Conservation (phyloP, 2,888 invertebrate species). For the Cosmopolites sordidus region DNA sequence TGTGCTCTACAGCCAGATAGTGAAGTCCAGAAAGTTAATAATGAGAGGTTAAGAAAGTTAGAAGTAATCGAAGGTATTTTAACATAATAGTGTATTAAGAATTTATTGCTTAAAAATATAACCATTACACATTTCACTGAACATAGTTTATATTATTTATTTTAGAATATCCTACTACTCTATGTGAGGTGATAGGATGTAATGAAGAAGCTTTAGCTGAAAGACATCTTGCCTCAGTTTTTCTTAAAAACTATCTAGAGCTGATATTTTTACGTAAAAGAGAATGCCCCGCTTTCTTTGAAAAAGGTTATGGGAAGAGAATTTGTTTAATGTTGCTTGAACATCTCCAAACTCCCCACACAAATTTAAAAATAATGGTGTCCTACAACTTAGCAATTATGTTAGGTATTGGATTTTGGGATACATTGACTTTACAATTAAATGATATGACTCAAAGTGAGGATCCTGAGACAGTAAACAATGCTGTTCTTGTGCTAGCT, state of each 20-base stretch:
- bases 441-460: constrained; percentile 28
- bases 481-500: constrained; percentile 29
- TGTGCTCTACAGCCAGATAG: constrained; percentile 36
- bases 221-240: constrained; percentile 32
- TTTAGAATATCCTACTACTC: constrained; percentile 33
- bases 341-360: constrained; percentile 7
- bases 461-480: constrained; percentile 21
- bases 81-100: constrained; percentile 1
- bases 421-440: constrained; percentile 9
- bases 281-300: constrained; percentile 12
- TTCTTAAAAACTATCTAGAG: constrained; percentile 32
- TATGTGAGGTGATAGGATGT: constrained; percentile 30
- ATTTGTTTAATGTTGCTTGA: constrained; percentile 26
- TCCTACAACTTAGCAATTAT: constrained; percentile 17
- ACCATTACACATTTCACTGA: not conserved
- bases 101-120: not conserved
- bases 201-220: constrained; percentile 29
- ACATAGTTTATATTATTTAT: constrained; percentile 1
- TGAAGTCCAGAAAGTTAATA: constrained; percentile 33
- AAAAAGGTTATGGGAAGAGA: constrained; percentile 19
- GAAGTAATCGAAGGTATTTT: constrained; percentile 38
- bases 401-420: constrained; percentile 22
- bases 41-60: constrained; percentile 36
- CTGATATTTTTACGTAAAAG: constrained; percentile 12
- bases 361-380: constrained; percentile 21